phyloP scores from a whole-genome alignment of 2,113 vertebrate genomes.

The Hassar affinis region DNA sequence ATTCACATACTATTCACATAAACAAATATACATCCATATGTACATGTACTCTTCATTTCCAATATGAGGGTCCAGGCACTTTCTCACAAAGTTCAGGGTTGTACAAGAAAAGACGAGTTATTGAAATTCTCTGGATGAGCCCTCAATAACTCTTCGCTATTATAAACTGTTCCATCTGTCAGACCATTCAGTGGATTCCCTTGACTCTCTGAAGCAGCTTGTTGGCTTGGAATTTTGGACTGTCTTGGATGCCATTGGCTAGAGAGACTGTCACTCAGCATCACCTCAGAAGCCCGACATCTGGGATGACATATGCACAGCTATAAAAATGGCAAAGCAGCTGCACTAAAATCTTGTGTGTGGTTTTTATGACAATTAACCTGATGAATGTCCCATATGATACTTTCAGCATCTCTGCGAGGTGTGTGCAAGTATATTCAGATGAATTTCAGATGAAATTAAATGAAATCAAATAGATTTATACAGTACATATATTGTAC shows the following conservation, averaged over 20 bases:
- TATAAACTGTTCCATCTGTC: conserved; percentile 42
- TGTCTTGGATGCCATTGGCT: conserved; percentile 15
- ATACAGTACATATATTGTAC: background rate
- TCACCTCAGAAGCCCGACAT: conserved; percentile 26
- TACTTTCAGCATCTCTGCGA: conserved; percentile 27
- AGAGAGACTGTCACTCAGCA: conserved; percentile 21
- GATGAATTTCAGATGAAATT: background rate
- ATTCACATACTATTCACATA: conserved; percentile 78
- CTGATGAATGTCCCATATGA: conserved; percentile 36
- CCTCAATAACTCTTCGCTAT: background rate
- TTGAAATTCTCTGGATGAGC: conserved; percentile 19
- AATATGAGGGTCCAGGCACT: conserved; percentile 72
- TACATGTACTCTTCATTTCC: conserved; percentile 63
- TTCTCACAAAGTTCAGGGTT: conserved; percentile 57
- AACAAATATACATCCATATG: conserved; percentile 76
- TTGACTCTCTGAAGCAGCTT: conserved; percentile 22
- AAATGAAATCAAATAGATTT: no score
- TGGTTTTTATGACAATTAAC: conserved; percentile 38
- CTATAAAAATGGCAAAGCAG: conserved; percentile 32
- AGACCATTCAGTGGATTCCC: conserved; percentile 21
- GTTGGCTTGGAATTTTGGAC: conserved; percentile 25
- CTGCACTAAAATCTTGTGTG: conserved; percentile 27
- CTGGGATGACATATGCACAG: conserved; percentile 43
- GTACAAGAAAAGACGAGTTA: conserved; percentile 24
- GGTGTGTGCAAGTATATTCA: background rate